phyloP scores from a whole-genome alignment of 2,797 vertebrate species.

The Dendrocincla fuliginosa region DNA sequence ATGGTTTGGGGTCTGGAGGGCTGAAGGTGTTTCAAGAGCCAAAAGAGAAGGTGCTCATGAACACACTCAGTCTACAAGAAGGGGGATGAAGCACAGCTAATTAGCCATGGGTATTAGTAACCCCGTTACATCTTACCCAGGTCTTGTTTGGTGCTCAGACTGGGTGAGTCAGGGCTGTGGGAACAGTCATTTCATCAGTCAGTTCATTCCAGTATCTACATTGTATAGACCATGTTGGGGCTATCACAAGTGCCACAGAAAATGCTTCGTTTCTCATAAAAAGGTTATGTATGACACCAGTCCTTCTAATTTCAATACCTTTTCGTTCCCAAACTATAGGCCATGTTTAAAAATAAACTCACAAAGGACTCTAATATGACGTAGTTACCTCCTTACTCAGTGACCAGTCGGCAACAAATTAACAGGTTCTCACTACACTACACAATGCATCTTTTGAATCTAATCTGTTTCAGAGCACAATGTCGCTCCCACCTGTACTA shows the following conservation, averaged over 20 bases:
- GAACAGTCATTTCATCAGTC: background rate
- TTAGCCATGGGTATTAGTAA: background rate
- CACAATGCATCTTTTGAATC: background rate
- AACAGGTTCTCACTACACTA: background rate
- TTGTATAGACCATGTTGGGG: background rate
- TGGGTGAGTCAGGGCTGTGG: background rate
- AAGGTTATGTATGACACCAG: background rate
- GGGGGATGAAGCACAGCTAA: background rate
- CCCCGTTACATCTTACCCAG: background rate
- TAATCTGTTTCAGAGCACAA: background rate
- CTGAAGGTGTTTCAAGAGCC: background rate
- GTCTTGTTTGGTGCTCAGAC: background rate
- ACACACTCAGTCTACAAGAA: rapidly evolving
- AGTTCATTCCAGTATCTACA: background rate
- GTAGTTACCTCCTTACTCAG: background rate
- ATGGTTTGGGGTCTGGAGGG: background rate
- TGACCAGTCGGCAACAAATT: background rate
- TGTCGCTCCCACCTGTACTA: background rate
- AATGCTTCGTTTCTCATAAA: background rate
- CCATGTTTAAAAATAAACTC: background rate
- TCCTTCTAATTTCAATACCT: background rate
- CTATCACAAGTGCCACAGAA: background rate
- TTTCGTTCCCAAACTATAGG: background rate
- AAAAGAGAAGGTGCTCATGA: rapidly evolving
- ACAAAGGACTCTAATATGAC: background rate